A percentile compares a stretch with the other conserved stretches of the same genome.
Conservation (phyloP, 2,113 vertebrate genomes). For the Pygathrix nemaeus region DNA sequence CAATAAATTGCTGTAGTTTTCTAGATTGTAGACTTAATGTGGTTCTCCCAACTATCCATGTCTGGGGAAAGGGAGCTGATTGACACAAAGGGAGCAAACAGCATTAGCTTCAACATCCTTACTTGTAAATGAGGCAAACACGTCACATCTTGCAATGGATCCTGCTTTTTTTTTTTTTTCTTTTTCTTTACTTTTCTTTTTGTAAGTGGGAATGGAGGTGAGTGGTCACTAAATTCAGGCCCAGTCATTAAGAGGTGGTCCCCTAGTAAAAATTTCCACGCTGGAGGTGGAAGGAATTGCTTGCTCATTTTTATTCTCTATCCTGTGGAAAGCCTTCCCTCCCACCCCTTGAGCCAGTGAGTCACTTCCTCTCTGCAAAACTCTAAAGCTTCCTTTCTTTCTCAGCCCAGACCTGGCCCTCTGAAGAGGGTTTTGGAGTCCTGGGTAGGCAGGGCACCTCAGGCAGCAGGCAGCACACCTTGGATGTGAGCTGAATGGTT, state of each 20-base stretch:
- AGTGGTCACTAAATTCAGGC: not conserved
- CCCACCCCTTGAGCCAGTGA: conserved; percentile 79
- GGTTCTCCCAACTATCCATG: not conserved
- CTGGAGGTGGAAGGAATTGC: conserved; percentile 39
- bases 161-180: not conserved
- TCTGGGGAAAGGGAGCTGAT: not conserved
- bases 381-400: conserved; percentile 61
- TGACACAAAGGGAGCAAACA: not conserved
- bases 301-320: conserved; percentile 36
- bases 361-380: conserved; percentile 83
- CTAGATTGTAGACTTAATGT: not conserved
- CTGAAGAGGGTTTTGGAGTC: conserved; percentile 61
- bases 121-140: not conserved
- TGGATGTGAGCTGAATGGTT: not conserved
- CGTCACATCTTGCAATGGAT: not conserved
- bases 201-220: not conserved
- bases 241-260: not conserved
- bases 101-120: not conserved
- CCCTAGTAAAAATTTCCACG: conserved; percentile 8
- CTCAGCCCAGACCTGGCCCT: not conserved
- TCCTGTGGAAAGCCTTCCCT: conserved; percentile 74
- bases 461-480: not conserved
- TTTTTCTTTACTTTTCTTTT: not conserved
- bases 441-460: conserved; percentile 29
- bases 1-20: not conserved